Conservation (phyloP, 2,888 invertebrate genomes). For the Onthophagus sagittarius region DNA sequence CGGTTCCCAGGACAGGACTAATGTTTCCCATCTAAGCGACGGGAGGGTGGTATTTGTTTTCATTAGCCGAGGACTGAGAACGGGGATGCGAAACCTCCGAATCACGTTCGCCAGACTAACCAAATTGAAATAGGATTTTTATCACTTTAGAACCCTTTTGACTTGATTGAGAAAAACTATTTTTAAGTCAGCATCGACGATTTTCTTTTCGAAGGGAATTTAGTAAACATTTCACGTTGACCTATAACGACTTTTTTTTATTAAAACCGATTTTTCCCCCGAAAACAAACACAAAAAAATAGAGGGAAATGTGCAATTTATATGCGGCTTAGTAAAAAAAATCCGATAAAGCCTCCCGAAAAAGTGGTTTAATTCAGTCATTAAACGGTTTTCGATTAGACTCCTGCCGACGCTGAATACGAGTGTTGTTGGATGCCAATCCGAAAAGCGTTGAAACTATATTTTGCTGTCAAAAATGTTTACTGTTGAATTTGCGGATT, state of each 20-base stretch:
- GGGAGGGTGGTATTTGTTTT: conserved; percentile 3
- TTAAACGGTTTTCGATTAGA: not conserved
- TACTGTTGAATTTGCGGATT: too few species aligned
- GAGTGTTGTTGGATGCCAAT: not conserved
- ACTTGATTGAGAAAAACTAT: not conserved
- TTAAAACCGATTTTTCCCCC: too few species aligned
- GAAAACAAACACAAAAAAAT: not conserved
- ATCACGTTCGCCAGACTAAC: not conserved
- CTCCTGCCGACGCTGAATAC: not conserved
- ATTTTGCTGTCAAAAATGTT: not conserved
- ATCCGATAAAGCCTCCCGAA: not conserved
- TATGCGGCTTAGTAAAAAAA: conserved; percentile 23
- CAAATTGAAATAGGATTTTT: not conserved
- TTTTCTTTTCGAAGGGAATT: not conserved
- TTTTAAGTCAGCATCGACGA: not conserved
- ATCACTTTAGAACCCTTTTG: not conserved
- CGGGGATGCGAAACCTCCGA: not conserved
- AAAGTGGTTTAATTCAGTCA: not conserved
- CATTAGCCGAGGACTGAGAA: not conserved
- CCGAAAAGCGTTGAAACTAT: not conserved
- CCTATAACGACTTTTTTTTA: too few species aligned
- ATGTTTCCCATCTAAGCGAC: not conserved
- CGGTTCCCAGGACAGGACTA: not conserved
- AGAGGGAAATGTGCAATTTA: conserved; percentile 33
- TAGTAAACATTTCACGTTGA: too few species aligned